Evolutionary conservation across 2,797 vertebrate species (phyloP), one percentile per base, ranked within the genome.

Genomic region (Mionectes olivaceus): DNA sequence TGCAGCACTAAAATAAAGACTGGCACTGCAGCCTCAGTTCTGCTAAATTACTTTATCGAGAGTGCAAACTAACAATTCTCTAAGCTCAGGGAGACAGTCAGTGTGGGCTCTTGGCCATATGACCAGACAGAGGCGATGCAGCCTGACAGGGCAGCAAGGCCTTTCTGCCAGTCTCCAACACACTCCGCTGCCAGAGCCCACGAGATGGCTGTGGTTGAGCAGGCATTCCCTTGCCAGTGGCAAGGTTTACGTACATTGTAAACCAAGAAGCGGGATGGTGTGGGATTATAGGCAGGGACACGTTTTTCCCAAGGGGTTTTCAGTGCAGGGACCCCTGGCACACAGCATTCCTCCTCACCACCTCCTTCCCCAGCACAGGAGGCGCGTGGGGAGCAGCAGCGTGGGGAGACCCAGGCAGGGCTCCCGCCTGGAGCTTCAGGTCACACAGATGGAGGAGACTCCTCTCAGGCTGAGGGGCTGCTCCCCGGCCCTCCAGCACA

Each of bases 341-440:
- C 7, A 0, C 3, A 1, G 13, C 1, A 1, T 9, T 68, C 4
- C 57, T 9, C 76, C 75, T 41, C 41, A 13, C 10, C 1, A 4
- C 12, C 65, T n/a, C 49, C 32, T 12, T 25, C 10, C 55, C 11
- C 0, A 52, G 28, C 50, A 30, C 50, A 30, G 6, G 6, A 19
- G 28, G 28, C 6, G 4, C 3, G 30, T 0, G 9, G 63, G 11
- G 2, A 28, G 23, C 43, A 22, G 19, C 13, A 11, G 18, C 2
- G 1, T 10, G 21, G 18, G 3, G 1, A 43, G 7, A 27, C 19
- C 28, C 0, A 7, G 39, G 49, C 46, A 17, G 19, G 25, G 53
- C 25, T 11, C 4, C 28, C 0, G 0, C 23, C 7, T 1, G 1
- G 30, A 7, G 32, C 19, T 7, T 0, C 32, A 2, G 56, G 10